Evolutionary conservation across 2,113 vertebrate genomes (phyloP).

Genomic region (Rhinolophus sinicus): DNA sequence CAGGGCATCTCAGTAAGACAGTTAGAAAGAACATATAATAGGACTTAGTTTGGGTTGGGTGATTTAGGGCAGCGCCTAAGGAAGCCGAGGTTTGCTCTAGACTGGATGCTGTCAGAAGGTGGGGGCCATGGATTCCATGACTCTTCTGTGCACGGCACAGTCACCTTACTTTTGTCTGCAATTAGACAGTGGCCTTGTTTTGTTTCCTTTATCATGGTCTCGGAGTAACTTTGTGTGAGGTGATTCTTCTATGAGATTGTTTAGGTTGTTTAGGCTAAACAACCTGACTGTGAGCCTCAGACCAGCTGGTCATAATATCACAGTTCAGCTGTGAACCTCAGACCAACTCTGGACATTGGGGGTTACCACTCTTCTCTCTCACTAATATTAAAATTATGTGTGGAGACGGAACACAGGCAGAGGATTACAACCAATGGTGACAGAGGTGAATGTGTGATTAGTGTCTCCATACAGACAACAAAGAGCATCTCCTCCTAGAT

Average conservation of each 20-base stretch:
- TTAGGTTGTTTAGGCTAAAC: background rate
- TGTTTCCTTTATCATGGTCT: background rate
- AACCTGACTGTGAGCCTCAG: background rate
- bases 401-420: background rate
- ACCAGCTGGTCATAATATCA: background rate
- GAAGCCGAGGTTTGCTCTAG: background rate
- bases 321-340: rapidly evolving
- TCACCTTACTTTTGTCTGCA: background rate
- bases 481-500: background rate
- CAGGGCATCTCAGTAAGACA: background rate
- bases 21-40: background rate
- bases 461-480: background rate
- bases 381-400: background rate
- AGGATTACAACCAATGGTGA: background rate
- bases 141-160: background rate
- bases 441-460: background rate
- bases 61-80: background rate
- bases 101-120: background rate
- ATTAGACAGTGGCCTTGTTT: background rate
- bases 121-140: background rate
- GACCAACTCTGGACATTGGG: background rate
- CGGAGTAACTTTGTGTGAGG: background rate
- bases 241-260: background rate
- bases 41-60: background rate
- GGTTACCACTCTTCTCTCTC: background rate